These are phyloP conservation scores for Sycophila texana DNA, from an alignment of 2,888 invertebrate species.

Conservation along the genomic window DNA sequence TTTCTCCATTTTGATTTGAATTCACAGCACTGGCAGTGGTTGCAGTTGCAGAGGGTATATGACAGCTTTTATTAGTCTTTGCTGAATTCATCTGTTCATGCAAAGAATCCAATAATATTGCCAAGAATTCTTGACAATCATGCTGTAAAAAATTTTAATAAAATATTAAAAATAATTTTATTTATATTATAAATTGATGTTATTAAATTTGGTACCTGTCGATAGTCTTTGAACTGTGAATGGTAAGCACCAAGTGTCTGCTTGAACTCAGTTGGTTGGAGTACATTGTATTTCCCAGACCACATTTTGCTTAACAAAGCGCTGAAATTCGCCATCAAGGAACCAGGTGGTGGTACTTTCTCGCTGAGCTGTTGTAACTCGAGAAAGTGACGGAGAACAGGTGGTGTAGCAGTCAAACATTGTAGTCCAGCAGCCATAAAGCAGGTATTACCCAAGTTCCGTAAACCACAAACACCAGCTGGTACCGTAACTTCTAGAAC, in stretches of 20 bases:
- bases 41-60: conserved; percentile 65
- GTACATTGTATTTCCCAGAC: conserved; percentile 78
- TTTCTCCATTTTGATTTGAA: conserved; percentile 65
- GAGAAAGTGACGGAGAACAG: conserved; percentile 78
- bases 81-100: conserved; percentile 79
- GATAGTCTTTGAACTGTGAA: conserved; percentile 80
- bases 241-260: conserved; percentile 79
- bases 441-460: conserved; percentile 79
- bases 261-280: conserved; percentile 79
- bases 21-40: conserved; percentile 70
- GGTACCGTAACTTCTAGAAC: conserved; percentile 62
- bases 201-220: conserved; percentile 76
- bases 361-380: conserved; percentile 69
- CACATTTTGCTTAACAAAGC: conserved; percentile 78
- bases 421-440: conserved; percentile 80
- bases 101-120: conserved; percentile 79
- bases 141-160: conserved; percentile 74
- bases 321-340: conserved; percentile 78
- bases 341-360: conserved; percentile 69
- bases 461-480: conserved; percentile 78
- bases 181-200: conserved; percentile 3
- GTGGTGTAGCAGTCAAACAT: conserved; percentile 78
- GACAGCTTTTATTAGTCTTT: conserved; percentile 68
- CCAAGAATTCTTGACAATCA: conserved; percentile 83
- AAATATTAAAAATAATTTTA: conserved; percentile 24